Conservation (phyloP, 2,888 invertebrate species). For the Chironomus riparius region DNA sequence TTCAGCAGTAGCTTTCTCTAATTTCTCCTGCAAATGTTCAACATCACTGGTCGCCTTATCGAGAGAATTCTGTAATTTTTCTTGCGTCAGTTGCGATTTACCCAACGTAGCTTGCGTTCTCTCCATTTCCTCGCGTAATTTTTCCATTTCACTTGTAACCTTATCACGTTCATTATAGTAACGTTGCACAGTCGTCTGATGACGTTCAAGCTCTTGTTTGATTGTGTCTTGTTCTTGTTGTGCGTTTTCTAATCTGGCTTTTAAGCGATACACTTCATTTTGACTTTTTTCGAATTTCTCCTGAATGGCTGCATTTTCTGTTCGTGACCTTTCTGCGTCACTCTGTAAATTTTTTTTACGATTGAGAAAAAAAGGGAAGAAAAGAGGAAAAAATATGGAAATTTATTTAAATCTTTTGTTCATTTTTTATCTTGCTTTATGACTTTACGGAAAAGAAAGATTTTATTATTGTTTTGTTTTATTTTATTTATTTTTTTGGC, state of each 20-base stretch:
- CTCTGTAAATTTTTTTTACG: conserved; percentile 38
- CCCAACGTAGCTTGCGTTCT: conserved; percentile 80
- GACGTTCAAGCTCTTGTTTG: conserved; percentile 82
- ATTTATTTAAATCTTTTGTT: not conserved
- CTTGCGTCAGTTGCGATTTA: conserved; percentile 84
- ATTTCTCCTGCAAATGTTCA: conserved; percentile 79
- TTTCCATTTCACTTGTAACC: conserved; percentile 74
- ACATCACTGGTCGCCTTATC: conserved; percentile 86
- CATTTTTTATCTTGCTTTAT: no score
- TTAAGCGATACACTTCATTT: conserved; percentile 88
- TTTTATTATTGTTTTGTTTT: not conserved
- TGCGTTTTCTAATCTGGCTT: conserved; percentile 89
- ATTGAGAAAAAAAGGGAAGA: not conserved
- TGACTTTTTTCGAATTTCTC: conserved; percentile 91
- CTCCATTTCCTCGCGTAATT: conserved; percentile 79
- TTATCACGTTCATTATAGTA: conserved; percentile 83
- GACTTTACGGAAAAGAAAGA: not conserved
- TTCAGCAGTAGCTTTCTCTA: conserved; percentile 75
- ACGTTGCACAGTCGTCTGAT: conserved; percentile 72
- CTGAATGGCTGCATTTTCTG: conserved; percentile 75
- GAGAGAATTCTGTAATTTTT: conserved; percentile 78
- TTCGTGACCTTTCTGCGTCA: conserved; percentile 77
- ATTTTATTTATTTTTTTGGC: no score
- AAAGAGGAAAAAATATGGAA: not conserved
- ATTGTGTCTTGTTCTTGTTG: conserved; percentile 89